Conservation (phyloP, 2,888 invertebrate species). For the Opisthograptis luteolata region DNA sequence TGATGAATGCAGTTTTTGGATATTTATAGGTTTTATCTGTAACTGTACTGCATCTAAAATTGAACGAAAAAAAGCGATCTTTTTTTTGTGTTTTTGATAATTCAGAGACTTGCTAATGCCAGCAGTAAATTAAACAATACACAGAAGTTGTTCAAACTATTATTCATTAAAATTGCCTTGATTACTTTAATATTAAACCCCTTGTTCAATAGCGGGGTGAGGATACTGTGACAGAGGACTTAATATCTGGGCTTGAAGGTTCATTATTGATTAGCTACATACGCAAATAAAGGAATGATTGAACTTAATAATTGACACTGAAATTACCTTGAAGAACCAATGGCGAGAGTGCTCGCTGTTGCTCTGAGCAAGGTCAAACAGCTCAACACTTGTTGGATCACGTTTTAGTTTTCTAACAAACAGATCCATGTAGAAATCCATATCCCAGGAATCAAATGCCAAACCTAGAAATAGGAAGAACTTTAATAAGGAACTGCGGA, state of each 20-base stretch:
- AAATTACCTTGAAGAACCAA: slow-evolving; percentile 96
- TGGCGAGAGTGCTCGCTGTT: slow-evolving; percentile 99
- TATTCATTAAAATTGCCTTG: no score
- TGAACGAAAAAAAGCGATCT: no score
- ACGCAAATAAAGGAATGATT: not conserved
- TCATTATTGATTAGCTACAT: not conserved
- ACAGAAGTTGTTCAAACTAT: no score
- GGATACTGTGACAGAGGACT: not conserved
- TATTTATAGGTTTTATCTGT: no score
- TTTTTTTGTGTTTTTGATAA: no score
- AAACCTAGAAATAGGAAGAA: slow-evolving; percentile 81
- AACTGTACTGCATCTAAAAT: no score
- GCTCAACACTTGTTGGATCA: slow-evolving; percentile 98
- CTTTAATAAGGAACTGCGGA: no score
- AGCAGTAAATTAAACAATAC: no score
- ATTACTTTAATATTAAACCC: no score
- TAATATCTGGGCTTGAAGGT: not conserved
- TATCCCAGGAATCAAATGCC: slow-evolving; percentile 96
- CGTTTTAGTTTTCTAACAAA: slow-evolving; percentile 92
- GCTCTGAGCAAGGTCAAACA: slow-evolving; percentile 98
- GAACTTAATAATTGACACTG: slow-evolving; percentile 14
- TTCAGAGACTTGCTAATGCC: no score
- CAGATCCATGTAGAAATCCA: slow-evolving; percentile 94
- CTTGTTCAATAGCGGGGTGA: no score
- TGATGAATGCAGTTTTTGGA: no score